phyloP scores from a whole-genome alignment of 1,140 invertebrate genomes.

The Probaryconus sp. region DNA sequence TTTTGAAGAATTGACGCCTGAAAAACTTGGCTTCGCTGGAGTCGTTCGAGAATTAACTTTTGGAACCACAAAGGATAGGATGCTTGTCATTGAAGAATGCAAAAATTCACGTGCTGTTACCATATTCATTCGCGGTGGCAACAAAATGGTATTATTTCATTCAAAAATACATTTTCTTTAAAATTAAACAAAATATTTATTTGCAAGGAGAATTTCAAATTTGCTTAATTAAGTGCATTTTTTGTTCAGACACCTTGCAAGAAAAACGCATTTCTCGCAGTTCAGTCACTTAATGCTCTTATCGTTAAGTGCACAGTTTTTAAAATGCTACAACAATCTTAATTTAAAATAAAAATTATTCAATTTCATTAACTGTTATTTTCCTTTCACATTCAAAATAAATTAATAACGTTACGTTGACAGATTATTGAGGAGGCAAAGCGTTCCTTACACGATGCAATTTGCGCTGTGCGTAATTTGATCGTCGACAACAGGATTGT shows the following conservation, averaged over 20 bases:
- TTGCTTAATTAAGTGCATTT: conserved; percentile 44
- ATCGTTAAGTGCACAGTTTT: conserved; percentile 26
- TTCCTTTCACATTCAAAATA: neutral
- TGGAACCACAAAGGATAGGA: conserved; percentile 97
- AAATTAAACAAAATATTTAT: too few relatives aligned
- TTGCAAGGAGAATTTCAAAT: conserved; percentile 74
- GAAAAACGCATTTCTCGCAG: too few relatives aligned
- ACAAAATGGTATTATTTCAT: conserved; percentile 89
- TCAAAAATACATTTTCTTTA: too few relatives aligned
- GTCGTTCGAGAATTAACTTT: conserved; percentile 95
- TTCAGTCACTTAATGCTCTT: too few relatives aligned
- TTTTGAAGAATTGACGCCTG: conserved; percentile 95
- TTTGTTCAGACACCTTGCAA: too few relatives aligned
- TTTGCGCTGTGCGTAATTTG: conserved; percentile 97
- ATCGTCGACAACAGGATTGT: conserved; percentile 95
- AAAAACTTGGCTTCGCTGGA: conserved; percentile 97
- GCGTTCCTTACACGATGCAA: conserved; percentile 97
- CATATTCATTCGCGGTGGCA: conserved; percentile 97
- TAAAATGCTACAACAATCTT: conserved; percentile 50
- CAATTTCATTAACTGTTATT: conserved; percentile 2
- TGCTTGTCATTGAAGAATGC: conserved; percentile 99
- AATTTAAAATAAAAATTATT: too few relatives aligned
- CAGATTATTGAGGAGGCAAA: conserved; percentile 98
- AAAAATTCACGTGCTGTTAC: conserved; percentile 98
- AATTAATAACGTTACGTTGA: too few relatives aligned